A percentile compares a stretch with the other conserved stretches of the same genome.
Conservation (phyloP, 2,888 invertebrate species). For the Agrotis ipsilon region DNA sequence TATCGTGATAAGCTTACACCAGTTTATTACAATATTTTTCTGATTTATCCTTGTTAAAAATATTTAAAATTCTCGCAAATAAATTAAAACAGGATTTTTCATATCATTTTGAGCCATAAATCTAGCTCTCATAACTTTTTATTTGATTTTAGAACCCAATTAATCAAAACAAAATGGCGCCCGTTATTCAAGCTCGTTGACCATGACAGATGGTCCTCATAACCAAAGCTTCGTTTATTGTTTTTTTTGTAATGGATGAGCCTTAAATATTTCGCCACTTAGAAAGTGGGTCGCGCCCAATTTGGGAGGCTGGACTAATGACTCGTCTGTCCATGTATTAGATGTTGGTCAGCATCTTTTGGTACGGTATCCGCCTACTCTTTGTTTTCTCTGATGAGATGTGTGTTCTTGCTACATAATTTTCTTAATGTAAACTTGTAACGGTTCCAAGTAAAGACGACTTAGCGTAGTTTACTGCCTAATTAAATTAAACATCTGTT, state of each 20-base stretch:
- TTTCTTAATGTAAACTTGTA: no score
- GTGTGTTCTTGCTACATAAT: not conserved
- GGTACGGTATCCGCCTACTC: slow-evolving; percentile 20
- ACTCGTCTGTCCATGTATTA: slow-evolving; percentile 33
- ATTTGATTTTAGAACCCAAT: slow-evolving; percentile 11
- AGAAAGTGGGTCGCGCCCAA: slow-evolving; percentile 57
- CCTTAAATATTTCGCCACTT: slow-evolving; percentile 43
- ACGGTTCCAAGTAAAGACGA: no score
- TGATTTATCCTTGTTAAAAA: no score
- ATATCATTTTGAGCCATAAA: no score
- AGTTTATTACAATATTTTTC: no score
- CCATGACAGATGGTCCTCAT: slow-evolving; percentile 51
- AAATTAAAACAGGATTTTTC: no score
- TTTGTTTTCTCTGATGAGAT: slow-evolving; percentile 21
- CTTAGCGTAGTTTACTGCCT: no score
- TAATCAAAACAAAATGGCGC: not conserved
- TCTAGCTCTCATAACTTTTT: not conserved
- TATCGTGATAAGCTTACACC: no score
- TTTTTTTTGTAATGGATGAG: slow-evolving; percentile 51
- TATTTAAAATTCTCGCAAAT: no score
- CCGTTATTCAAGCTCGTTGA: slow-evolving; percentile 38
- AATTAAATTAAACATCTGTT: no score
- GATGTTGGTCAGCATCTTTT: slow-evolving; percentile 47
- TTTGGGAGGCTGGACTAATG: slow-evolving; percentile 39
- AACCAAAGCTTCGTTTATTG: slow-evolving; percentile 40